Base-by-base conservation (phyloP, 1,140 invertebrate genomes). In the Dufourea novaeangliae region DNA sequence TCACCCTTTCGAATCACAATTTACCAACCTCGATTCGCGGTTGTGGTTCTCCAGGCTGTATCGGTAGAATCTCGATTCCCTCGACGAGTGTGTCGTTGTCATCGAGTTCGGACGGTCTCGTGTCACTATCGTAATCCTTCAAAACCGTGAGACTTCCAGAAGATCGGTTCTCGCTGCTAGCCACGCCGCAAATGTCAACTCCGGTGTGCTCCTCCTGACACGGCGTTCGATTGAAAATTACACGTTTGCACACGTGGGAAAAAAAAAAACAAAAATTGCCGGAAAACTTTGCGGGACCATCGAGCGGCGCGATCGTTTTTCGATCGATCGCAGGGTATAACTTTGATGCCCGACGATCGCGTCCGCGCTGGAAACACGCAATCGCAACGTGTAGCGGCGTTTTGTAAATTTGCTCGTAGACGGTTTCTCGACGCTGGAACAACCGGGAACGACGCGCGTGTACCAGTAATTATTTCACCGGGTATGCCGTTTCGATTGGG, bases 371-470 rank as follows among this genome's bases (percentile, higher is more conserved):
- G 46, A 59, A 69, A 46, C 56, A 25, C 27, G 54, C 64, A n/a
- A n/a, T n/a, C 29, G 44, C 66, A 27, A 32, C 10, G 57, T 37
- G 29, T 25, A 32, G 25, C 34, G 61, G 27, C 10, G 41, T 76
- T 59, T 29, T 44, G 72, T 57, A 76, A 76, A 76, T 76, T 69
- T 76, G 54, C 66, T n/a, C n/a, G n/a, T n/a, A n/a, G n/a, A 27
- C 27, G 37, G 25, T n/a, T n/a, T 22, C 34, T 50, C 20, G 17
- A 50, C 14, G 39, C 1, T 44, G 20, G 7, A 8, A 61, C 63
- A n/a, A 32, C 8, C 39, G 59, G 25, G 34, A 20, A 32, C 72
- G 37, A 56, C 71, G 50, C 50, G 41, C 25, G 12, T 56, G n/a
- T n/a, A 54, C 63, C 5, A 73, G 22, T 75, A 68, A 69, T 69